phyloP scores from a whole-genome alignment of 2,113 vertebrate genomes.

The Callopanchax toddi region DNA sequence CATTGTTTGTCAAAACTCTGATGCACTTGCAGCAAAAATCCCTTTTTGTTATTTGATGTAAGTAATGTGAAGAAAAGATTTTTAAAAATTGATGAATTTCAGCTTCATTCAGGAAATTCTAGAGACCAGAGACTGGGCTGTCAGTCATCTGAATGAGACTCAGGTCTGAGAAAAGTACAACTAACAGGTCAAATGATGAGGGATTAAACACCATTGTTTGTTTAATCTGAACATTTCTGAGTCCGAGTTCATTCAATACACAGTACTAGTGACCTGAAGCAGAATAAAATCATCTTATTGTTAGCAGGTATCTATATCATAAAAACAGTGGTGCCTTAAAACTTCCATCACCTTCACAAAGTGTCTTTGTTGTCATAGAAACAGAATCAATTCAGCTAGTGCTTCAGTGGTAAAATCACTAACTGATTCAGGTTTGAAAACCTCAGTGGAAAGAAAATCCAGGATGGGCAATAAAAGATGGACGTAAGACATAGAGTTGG shows the following conservation, averaged over 20 bases:
- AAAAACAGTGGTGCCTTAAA: neutral
- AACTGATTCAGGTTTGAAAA: neutral
- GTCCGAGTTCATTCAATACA: neutral
- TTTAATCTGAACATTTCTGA: constrained; percentile 49
- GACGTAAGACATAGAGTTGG: too few species aligned
- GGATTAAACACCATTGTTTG: constrained; percentile 41
- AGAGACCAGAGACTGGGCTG: constrained; percentile 24
- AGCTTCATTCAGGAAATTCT: constrained; percentile 27
- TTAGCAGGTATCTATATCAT: neutral
- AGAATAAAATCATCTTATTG: neutral
- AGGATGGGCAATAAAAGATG: too few species aligned
- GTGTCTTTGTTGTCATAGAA: neutral
- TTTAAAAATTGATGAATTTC: constrained; percentile 30
- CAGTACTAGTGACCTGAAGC: neutral
- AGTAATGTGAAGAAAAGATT: constrained; percentile 9
- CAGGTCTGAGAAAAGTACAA: constrained; percentile 32
- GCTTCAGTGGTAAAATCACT: too few species aligned
- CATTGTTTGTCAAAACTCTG: constrained; percentile 34
- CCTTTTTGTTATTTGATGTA: constrained; percentile 29
- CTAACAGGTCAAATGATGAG: constrained; percentile 30
- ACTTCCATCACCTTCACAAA: neutral
- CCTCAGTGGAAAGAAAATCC: too few species aligned
- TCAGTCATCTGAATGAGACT: constrained; percentile 44
- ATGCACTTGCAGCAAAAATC: constrained; percentile 6
- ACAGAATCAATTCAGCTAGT: neutral